Conservation (phyloP, 30 jellyfish, hydroid and myxozoan genomes). For the Hydractinia symbiolongicarpus region DNA sequence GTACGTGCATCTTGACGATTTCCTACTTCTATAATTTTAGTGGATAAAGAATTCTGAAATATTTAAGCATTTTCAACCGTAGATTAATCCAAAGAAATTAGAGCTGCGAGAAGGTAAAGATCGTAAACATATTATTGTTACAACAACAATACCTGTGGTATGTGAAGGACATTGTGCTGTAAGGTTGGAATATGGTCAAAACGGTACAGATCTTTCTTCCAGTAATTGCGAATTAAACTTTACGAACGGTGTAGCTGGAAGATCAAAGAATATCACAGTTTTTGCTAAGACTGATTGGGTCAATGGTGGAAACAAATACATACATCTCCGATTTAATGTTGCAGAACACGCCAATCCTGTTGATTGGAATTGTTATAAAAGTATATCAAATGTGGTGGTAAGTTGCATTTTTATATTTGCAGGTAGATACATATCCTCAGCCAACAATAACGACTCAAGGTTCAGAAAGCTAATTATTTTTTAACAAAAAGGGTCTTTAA, state of each 20-base stretch:
- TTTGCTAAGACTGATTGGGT: not conserved
- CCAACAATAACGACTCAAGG: too few relatives aligned
- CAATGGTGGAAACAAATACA: constrained; percentile 6
- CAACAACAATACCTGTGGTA: constrained; percentile 59
- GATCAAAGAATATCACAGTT: not conserved
- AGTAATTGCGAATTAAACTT: not conserved
- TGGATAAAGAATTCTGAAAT: not conserved
- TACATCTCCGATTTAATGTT: not conserved
- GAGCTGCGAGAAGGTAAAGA: constrained; percentile 43
- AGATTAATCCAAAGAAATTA: constrained; percentile 25
- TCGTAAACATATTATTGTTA: constrained; percentile 35
- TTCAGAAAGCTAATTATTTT: too few relatives aligned
- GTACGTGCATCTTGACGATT: not conserved
- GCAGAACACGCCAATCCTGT: constrained; percentile 47
- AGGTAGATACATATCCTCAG: too few relatives aligned
- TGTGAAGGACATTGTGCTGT: constrained; percentile 48
- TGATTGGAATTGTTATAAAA: constrained; percentile 62
- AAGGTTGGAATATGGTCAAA: constrained; percentile 55
- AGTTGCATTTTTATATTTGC: too few relatives aligned
- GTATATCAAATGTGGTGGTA: constrained; percentile 61
- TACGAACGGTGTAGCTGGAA: not conserved
- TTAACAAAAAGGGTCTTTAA: too few relatives aligned
- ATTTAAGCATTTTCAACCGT: not conserved
- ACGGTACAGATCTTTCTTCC: constrained; percentile 16
- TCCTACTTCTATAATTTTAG: not conserved